Evolutionary conservation across 2,113 vertebrate species (phyloP).

Genomic region (Corvus hawaiiensis): DNA sequence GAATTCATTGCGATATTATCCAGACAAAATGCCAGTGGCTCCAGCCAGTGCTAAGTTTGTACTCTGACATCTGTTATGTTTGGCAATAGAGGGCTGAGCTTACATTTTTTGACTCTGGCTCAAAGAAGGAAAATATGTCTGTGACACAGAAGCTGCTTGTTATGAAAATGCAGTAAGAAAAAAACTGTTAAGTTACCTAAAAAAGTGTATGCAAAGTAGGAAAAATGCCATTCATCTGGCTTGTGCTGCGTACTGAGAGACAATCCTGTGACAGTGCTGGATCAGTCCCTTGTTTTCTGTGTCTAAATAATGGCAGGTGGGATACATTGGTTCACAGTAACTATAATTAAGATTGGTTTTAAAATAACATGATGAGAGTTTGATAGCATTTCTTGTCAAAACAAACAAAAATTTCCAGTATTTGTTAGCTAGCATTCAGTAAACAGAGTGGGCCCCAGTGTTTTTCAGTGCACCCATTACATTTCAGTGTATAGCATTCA

Average conservation of each 20-base stretch:
- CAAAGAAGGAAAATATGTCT: not conserved
- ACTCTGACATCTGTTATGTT: conserved; percentile 33
- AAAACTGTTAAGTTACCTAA: not conserved
- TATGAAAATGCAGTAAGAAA: not conserved
- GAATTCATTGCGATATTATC: not conserved
- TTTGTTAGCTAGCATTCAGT: not conserved
- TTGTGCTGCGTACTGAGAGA: not conserved
- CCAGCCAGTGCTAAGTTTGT: not conserved
- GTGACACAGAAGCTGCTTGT: not conserved
- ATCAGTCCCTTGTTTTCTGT: not conserved
- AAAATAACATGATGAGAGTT: not conserved
- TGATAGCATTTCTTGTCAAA: not conserved
- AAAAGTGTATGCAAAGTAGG: not conserved
- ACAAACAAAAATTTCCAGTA: not conserved
- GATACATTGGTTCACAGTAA: not conserved
- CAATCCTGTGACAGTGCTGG: not conserved
- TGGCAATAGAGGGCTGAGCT: not conserved
- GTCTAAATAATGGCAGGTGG: not conserved
- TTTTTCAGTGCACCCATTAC: not conserved
- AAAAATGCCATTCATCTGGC: not conserved
- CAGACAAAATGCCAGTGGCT: conserved; percentile 53
- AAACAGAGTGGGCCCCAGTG: not conserved
- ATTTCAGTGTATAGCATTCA: not conserved
- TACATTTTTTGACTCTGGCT: not conserved
- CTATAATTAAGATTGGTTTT: not conserved